Base-by-base conservation (phyloP, 2,113 vertebrate genomes). In the Chlorodrepanis virens region DNA sequence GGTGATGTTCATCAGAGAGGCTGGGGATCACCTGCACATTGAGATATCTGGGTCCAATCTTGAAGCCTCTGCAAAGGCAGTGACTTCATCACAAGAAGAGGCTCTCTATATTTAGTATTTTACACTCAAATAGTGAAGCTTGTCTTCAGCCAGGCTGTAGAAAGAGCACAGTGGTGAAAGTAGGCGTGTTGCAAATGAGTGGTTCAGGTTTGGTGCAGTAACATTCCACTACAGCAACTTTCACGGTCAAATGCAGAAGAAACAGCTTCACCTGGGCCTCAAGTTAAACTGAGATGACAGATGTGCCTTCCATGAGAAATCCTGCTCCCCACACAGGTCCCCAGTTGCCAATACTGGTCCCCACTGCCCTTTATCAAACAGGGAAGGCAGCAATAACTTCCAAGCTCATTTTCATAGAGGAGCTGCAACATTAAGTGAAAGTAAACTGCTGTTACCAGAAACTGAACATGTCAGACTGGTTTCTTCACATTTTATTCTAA, bases 401-500 rank as follows among this genome's bases (percentile, higher is more conserved):
- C 39, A 64, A 39, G 39, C 13, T 83, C 3, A 21, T 86, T 74
- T 63, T 83, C 22, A 16, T 1, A 54, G 67, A 45, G 13, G 25
- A 68, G 50, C 39, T 90, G 29, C 54, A 92, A 35, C 28, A 17
- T 42, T 35, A 92, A 54, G 39, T 75, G 53, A 29, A 86, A 64
- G n/a, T 68, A 63, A 77, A 74, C 28, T 57, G 33, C 52, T 74
- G n/a, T 72, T 71, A 69, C n/a, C 68, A 83, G 71, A 86, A 92
- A 59, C 47, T 11, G 47, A 83, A 63, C 4, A 3, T 52, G 28
- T 33, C 67, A 76, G 60, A 60, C 49, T 49, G 20, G 27, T 71
- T 71, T 28, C 21, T 75, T 9, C 6, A 15, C 5, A 8, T 82
- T 90, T 89, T 65, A 47, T 40, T 67, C 74, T 61, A 69, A 65